Base-by-base conservation (phyloP, 2,113 vertebrate species). In the Colistium nudipinnis region DNA sequence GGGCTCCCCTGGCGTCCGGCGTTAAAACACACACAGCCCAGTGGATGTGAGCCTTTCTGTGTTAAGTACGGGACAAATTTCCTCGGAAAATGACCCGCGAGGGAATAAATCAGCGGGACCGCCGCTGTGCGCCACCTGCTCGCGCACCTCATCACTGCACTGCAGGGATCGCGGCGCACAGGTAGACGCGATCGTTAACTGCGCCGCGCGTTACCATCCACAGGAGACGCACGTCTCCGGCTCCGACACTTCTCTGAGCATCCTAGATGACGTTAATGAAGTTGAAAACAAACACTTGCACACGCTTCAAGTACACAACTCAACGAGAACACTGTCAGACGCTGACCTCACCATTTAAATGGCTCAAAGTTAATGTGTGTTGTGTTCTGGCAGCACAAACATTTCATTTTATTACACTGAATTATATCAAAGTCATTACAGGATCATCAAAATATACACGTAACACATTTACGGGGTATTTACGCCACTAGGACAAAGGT, bases 1-100 rank as follows among this genome's bases (percentile, higher is more conserved):
- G 62, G 51, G 57, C 81, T 76, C 87, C 81, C 72, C 55, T 36
- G 70, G 64, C 59, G 48, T 75, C 36, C 41, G 47, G 74, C 60
- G 84, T 81, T 74, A 86, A 87, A 85, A 84, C 78, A 77, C 69
- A 68, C 73, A 33, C n/a, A n/a, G n/a, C n/a, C 52, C 25, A 54
- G 62, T 62, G 67, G 63, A 39, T 62, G 62, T 68, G 80, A 83
- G 52, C 81, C 86, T 74, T n/a, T 62, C 41, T 52, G 48, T 67
- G 74, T 74, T 69, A 79, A 76, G 78, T 68, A 71, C 74, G 82
- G 69, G 36, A 74, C 60, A 71, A 43, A 69, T 86, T 72, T 80
- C 11, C 65, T 39, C 49, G 10, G 45, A 75, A 81, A 84, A 72
- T 67, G 56, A 70, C 60, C 68, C 79, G 78, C 72, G 56, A 47